phyloP scores from a whole-genome alignment of 2,113 vertebrate genomes.

The Pseudonaja textilis region DNA sequence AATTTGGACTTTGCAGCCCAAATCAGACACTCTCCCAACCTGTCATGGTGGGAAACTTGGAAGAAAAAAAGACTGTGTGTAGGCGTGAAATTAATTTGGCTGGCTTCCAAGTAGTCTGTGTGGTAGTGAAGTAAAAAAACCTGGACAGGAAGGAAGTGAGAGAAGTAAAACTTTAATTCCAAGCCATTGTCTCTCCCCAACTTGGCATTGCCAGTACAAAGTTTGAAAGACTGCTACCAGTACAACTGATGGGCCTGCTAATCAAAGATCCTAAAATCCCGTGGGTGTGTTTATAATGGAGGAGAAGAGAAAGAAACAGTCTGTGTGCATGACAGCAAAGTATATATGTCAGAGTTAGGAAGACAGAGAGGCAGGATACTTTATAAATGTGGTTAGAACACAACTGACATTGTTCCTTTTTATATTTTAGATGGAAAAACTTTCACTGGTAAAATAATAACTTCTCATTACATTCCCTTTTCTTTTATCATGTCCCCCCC shows the following conservation, averaged over 20 bases:
- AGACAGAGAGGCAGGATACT: background rate
- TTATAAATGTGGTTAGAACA: background rate
- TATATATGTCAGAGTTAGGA: background rate
- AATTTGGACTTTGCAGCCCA: background rate
- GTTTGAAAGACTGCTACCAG: background rate
- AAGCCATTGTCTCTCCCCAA: background rate
- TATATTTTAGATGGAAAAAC: background rate
- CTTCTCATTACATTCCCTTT: background rate
- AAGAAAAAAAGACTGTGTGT: background rate
- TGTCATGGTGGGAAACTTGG: background rate
- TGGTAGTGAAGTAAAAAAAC: background rate
- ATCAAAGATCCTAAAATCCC: background rate
- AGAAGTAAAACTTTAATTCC: background rate
- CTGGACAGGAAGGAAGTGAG: background rate
- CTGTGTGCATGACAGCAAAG: background rate
- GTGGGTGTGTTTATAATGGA: background rate
- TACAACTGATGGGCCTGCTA: background rate
- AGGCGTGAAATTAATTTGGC: background rate
- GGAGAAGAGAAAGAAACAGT: background rate
- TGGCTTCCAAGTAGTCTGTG: background rate
- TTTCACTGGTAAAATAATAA: background rate
- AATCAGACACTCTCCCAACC: background rate
- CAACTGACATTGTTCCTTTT: background rate
- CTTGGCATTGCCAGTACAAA: background rate
- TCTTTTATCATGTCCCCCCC: background rate